Percentiles rank a stretch among this genome's conserved stretches.
Evolutionary conservation across 1,140 invertebrate species (phyloP).

Genomic region (Gerris buenoi): DNA sequence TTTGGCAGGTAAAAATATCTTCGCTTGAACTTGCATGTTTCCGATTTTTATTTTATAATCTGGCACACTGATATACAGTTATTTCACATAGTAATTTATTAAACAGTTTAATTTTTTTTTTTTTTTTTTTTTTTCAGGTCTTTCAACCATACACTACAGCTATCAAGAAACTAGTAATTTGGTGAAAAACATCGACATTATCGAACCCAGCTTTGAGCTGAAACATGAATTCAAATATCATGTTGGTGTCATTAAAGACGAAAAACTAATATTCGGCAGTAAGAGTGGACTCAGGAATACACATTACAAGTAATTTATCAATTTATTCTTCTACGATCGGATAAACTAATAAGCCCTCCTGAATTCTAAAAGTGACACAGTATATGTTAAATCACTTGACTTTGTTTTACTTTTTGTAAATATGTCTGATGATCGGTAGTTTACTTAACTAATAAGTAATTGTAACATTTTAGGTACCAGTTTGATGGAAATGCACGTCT

Average conservation of each 20-base stretch:
- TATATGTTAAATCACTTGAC: neutral
- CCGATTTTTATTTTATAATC: slow-evolving; percentile 19
- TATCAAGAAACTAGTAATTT: slow-evolving; percentile 73
- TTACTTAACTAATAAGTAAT: no score
- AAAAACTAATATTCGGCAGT: slow-evolving; percentile 66
- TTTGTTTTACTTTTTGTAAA: neutral
- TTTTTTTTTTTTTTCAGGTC: slow-evolving; percentile 41
- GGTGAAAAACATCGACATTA: slow-evolving; percentile 68
- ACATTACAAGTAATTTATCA: slow-evolving; percentile 42
- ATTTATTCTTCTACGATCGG: no score
- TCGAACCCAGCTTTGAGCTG: slow-evolving; percentile 71
- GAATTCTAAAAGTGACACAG: neutral
- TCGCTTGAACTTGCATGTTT: no score
- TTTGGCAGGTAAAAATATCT: slow-evolving; percentile 58
- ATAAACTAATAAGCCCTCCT: no score
- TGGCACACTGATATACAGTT: neutral
- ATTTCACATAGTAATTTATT: no score
- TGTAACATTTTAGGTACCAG: slow-evolving; percentile 56
- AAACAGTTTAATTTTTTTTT: no score
- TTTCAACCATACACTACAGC: slow-evolving; percentile 73
- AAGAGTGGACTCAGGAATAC: slow-evolving; percentile 71
- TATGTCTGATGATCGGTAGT: no score
- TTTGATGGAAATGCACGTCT: slow-evolving; percentile 77
- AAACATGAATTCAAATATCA: slow-evolving; percentile 81
- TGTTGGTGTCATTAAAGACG: slow-evolving; percentile 73